Evolutionary conservation across 1,140 invertebrate genomes (phyloP).

Genomic region (Plodia interpunctella): DNA sequence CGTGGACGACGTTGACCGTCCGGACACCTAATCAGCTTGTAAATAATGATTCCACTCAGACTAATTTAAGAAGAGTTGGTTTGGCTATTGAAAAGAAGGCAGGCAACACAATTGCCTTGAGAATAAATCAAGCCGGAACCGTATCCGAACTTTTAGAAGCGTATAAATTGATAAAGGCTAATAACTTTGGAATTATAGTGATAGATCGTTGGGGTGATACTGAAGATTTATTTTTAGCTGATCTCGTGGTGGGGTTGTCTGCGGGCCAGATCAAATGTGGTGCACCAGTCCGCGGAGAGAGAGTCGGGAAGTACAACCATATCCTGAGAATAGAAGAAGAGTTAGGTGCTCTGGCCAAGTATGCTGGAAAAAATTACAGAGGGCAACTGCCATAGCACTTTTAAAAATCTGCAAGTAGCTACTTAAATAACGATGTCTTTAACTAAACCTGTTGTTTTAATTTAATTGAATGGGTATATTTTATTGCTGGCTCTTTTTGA

Average conservation of each 20-base stretch:
- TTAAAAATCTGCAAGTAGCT: background rate
- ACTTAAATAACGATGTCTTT: background rate
- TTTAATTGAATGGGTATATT: too few species aligned
- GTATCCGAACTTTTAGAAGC: conserved; percentile 97
- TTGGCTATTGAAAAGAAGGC: conserved; percentile 96
- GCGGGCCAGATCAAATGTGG: conserved; percentile 99
- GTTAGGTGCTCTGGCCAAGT: conserved; percentile 91
- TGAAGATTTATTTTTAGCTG: conserved; percentile 98
- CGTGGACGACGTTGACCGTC: conserved; percentile 89
- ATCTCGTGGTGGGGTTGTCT: conserved; percentile 96
- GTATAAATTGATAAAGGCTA: conserved; percentile 91
- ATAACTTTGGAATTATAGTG: conserved; percentile 97
- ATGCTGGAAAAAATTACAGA: conserved; percentile 95
- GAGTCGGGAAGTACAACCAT: conserved; percentile 98
- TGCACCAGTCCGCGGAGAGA: conserved; percentile 97
- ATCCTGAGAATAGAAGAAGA: conserved; percentile 98
- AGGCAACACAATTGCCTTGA: conserved; percentile 95
- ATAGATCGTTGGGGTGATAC: conserved; percentile 95
- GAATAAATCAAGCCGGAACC: conserved; percentile 98
- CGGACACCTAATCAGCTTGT: conserved; percentile 89
- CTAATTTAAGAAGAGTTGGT: conserved; percentile 92
- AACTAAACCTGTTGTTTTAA: too few species aligned
- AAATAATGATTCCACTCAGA: conserved; percentile 94
- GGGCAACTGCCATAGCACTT: conserved; percentile 23
- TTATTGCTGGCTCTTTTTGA: too few species aligned